Conservation (phyloP, 2,888 invertebrate genomes). For the Petrophora chlorosata region DNA sequence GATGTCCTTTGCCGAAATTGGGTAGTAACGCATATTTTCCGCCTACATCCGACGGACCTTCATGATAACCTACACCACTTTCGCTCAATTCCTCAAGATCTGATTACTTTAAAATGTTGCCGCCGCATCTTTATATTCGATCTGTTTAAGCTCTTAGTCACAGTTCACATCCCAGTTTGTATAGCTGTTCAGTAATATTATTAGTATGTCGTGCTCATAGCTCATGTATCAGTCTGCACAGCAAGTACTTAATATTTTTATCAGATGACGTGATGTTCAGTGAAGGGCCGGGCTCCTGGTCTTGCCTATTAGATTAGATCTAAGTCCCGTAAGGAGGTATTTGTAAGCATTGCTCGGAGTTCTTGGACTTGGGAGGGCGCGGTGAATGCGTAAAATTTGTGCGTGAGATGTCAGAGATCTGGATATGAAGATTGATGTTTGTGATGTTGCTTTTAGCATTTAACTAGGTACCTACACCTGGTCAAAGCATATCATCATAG, state of each 20-base stretch:
- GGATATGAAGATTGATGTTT: constrained; percentile 9
- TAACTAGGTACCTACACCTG: no score
- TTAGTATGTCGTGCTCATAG: constrained; percentile 1
- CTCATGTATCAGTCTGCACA: neutral
- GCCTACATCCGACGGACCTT: constrained; percentile 10
- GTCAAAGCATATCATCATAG: no score
- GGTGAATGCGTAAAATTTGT: constrained; percentile 15
- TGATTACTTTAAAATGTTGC: constrained; percentile 26
- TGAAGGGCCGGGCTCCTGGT: constrained; percentile 22
- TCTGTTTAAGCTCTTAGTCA: constrained; percentile 8
- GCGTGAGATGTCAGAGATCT: constrained; percentile 12
- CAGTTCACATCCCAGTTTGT: constrained; percentile 7
- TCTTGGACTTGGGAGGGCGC: constrained; percentile 8
- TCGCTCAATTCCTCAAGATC: constrained; percentile 32
- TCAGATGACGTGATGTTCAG: constrained; percentile 14
- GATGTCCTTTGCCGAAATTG: constrained; percentile 10
- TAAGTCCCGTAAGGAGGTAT: constrained; percentile 13
- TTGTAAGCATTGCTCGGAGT: constrained; percentile 18
- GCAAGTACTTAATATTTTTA: constrained; percentile 5
- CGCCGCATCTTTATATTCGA: constrained; percentile 15
- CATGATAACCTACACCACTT: constrained; percentile 29
- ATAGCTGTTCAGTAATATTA: neutral
- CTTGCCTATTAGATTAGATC: constrained; percentile 20
- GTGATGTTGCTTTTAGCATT: no score
- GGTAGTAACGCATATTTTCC: constrained; percentile 10